Evolutionary conservation across 64 coral and sea anemone species (phyloP), one percentile per base, ranked within the genome.

Genomic region (Stylophora pistillata): DNA sequence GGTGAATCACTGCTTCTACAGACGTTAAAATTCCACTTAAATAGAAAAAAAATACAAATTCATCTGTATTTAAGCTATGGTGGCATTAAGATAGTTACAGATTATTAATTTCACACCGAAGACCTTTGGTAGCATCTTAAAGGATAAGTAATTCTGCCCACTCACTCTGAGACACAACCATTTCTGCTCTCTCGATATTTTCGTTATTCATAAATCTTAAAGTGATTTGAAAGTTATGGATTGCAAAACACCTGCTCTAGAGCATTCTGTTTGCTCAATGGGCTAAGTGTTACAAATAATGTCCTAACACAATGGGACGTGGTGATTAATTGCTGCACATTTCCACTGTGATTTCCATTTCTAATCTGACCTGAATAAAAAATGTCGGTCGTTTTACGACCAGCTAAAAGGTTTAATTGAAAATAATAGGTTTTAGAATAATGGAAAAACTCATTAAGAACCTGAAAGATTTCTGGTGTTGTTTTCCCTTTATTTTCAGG

Each of bases 381-480:
- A 60, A 7, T 57, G 54, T 23, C 55, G 76, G 23, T 57, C 17
- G 2, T 33, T 56, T 55, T 78, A 25, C 13, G 37, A 15, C 53
- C 13, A 56, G 27, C 77, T 79, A 79, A 79, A 57, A 31, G 77
- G 25, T 60, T 28, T 57, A 79, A 57, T 79, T 57, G 33, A 26
- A 56, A 30, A 60, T 18, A 16, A 79, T 30, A 60, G 21, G 21
- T 78, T 76, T 53, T 47, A 6, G 15, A 52, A 20, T 10, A 52
- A 21, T 21, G 23, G 32, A 76, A 68, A 68, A 68, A 68, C 23
- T 12, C 21, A 11, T 25, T n/a, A 3, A 68, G 12, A 25, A 68
- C 23, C 26, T 21, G 4, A 1, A 68, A 68, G 64, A 12, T 10
- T n/a, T 68, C 25, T 25, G 23, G 10, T 68, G 10, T n/a, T n/a